Percentiles rank a stretch among this genome's conserved stretches.
Evolutionary conservation across 2,113 vertebrate species (phyloP).

Genomic region (Nymphicus hollandicus): DNA sequence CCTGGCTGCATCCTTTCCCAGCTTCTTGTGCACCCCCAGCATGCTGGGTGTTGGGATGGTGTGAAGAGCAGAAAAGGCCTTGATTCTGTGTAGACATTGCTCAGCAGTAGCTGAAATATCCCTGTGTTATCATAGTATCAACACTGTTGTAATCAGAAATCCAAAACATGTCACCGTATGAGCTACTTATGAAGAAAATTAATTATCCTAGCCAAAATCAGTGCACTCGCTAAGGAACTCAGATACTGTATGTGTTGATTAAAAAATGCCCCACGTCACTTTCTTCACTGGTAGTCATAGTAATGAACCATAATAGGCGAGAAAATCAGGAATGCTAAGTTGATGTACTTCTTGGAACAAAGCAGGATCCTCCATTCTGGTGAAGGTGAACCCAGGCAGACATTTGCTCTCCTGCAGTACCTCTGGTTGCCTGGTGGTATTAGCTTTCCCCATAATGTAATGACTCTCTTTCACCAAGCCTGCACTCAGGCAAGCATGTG

Average conservation of each 20-base stretch:
- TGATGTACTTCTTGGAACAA: neutral
- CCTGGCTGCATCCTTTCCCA: neutral
- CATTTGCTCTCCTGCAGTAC: neutral
- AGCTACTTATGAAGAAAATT: neutral
- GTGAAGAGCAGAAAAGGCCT: neutral
- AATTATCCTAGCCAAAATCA: neutral
- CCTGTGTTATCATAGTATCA: neutral
- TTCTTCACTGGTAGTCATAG: neutral
- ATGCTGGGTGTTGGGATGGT: fast-evolving
- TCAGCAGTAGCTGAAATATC: neutral
- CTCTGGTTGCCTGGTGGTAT: neutral
- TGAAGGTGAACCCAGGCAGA: neutral
- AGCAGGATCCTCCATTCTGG: neutral
- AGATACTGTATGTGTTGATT: neutral
- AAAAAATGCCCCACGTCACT: neutral
- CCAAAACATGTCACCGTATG: neutral
- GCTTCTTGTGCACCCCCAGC: neutral
- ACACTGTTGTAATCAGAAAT: neutral
- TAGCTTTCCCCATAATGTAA: neutral
- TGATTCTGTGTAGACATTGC: neutral
- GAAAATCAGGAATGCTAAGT: neutral
- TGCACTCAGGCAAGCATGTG: neutral
- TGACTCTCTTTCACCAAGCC: neutral
- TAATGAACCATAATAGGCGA: neutral
- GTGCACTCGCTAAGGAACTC: neutral